These are phyloP conservation scores for Helobdella robusta DNA, from an alignment of 2,888 invertebrate genomes.

Conservation along the genomic window DNA sequence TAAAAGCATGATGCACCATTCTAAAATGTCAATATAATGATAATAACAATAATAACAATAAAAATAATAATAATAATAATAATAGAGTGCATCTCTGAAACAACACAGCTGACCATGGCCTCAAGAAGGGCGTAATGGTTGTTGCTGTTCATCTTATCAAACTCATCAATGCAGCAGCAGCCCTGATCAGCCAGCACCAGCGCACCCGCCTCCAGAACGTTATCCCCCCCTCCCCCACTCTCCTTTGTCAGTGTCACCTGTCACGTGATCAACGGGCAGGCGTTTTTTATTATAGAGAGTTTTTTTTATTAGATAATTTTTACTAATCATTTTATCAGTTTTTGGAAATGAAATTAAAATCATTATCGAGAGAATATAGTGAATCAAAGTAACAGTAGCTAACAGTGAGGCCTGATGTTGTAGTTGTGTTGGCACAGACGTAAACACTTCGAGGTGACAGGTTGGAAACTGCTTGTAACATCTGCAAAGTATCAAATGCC, in stretches of 20 bases:
- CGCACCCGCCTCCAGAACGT: slow-evolving; percentile 69
- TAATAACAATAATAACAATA: not conserved
- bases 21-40: not conserved
- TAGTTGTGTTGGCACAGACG: slow-evolving; percentile 79
- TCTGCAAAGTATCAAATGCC: slow-evolving; percentile 51
- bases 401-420: slow-evolving; percentile 54
- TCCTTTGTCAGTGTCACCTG: slow-evolving; percentile 66
- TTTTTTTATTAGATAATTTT: too few species aligned
- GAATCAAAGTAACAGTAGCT: too few species aligned
- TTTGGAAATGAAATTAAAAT: too few species aligned
- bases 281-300: too few species aligned
- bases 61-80: slow-evolving; percentile 14
- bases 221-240: slow-evolving; percentile 56
- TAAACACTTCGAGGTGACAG: slow-evolving; percentile 71
- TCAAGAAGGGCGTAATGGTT: slow-evolving; percentile 71
- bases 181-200: slow-evolving; percentile 72
- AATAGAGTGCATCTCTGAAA: not conserved
- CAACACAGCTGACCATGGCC: slow-evolving; percentile 65
- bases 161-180: slow-evolving; percentile 86
- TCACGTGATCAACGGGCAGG: not conserved
- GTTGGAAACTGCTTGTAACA: slow-evolving; percentile 67
- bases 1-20: not conserved
- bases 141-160: slow-evolving; percentile 77
- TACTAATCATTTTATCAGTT: too few species aligned
- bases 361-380: too few species aligned